Conservation (phyloP, 2,888 invertebrate genomes). For the Oscheius sp. region DNA sequence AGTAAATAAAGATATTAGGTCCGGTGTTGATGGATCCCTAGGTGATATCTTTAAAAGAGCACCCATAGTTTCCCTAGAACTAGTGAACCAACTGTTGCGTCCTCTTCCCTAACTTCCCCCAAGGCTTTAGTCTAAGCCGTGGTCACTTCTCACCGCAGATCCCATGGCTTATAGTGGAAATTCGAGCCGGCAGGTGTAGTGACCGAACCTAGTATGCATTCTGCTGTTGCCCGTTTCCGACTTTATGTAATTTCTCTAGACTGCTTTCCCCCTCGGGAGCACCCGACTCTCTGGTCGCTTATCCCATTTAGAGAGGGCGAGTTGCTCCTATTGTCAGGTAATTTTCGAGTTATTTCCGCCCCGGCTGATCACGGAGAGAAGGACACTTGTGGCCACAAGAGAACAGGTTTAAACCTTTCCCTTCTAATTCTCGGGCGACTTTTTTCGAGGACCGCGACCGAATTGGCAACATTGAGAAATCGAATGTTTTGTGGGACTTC, state of each 20-base stretch:
- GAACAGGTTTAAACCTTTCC: slow-evolving; percentile 7
- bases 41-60: too few relatives aligned
- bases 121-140: not conserved
- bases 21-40: too few relatives aligned
- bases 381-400: not conserved
- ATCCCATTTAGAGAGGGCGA: slow-evolving; percentile 30
- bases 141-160: not conserved
- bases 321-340: slow-evolving; percentile 29
- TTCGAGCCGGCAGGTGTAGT: slow-evolving; percentile 22
- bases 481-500: not conserved
- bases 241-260: slow-evolving; percentile 7
- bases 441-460: slow-evolving; percentile 3
- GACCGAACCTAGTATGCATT: too few relatives aligned
- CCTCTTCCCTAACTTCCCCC: not conserved
- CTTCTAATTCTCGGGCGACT: slow-evolving; percentile 7
- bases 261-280: not conserved
- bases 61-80: too few relatives aligned
- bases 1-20: too few relatives aligned
- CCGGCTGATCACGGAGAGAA: not conserved
- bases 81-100: not conserved
- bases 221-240: not conserved
- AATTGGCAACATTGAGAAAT: slow-evolving; percentile 22
- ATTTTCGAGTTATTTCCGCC: slow-evolving; percentile 36
- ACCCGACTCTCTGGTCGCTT: not conserved
- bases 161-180: slow-evolving; percentile 16